Conservation (phyloP, 2,113 vertebrate species). For the Isichthys henryi region DNA sequence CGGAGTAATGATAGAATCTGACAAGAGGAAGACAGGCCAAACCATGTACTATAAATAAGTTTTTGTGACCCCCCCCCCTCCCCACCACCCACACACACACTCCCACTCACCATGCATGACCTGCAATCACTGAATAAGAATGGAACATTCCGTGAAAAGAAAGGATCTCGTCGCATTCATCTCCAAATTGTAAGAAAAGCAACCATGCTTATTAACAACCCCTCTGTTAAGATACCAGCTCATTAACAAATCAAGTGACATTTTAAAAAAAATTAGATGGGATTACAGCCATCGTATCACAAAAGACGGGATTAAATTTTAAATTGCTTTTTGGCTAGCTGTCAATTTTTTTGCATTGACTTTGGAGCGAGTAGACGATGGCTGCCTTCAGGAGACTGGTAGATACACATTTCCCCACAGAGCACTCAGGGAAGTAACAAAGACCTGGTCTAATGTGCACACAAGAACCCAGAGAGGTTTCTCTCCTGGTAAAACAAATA, state of each 20-base stretch:
- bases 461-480: not conserved
- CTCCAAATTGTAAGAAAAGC: not conserved
- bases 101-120: not conserved
- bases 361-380: not conserved
- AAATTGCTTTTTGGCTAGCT: not conserved
- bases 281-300: not conserved
- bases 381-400: not conserved
- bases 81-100: not conserved
- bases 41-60: constrained; percentile 24
- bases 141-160: constrained; percentile 16
- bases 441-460: not conserved
- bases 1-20: constrained; percentile 39
- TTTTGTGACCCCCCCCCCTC: not conserved
- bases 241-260: constrained; percentile 42
- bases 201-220: not conserved
- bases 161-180: not conserved
- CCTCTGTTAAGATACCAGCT: constrained; percentile 57
- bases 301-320: constrained; percentile 18
- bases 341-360: not conserved
- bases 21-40: constrained; percentile 40
- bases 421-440: not conserved
- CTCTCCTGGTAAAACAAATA: too few species aligned
- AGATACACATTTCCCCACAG: not conserved
- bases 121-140: constrained; percentile 17
- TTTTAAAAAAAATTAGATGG: not conserved